Conservation (phyloP, 1,140 invertebrate genomes). For the Parasteatoda tepidariorum region DNA sequence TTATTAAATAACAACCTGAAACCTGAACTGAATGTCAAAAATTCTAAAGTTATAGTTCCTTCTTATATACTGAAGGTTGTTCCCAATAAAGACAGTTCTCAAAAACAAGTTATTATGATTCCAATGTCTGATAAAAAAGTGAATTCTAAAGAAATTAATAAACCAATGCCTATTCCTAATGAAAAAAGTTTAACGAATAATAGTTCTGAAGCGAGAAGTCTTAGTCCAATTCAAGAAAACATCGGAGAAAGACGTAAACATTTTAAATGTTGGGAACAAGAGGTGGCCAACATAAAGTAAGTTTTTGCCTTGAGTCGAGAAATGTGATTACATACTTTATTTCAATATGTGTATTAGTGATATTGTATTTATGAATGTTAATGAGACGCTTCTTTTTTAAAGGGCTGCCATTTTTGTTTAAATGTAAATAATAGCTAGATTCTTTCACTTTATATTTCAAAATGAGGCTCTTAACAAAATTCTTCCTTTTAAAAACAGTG, state of each 20-base stretch:
- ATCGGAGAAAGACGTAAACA: neutral
- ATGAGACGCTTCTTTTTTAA: too few relatives aligned
- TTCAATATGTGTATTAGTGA: too few relatives aligned
- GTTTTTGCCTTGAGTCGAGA: neutral
- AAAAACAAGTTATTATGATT: conserved; percentile 25
- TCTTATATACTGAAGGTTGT: conserved; percentile 51
- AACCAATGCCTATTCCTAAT: neutral
- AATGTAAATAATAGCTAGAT: too few relatives aligned
- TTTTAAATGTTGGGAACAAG: neutral
- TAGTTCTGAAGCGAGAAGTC: neutral
- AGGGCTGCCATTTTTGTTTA: too few relatives aligned
- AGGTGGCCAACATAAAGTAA: conserved; percentile 26
- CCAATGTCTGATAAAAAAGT: conserved; percentile 16
- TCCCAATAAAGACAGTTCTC: conserved; percentile 7
- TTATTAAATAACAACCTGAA: neutral
- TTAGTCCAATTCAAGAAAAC: too few relatives aligned
- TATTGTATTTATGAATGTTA: too few relatives aligned
- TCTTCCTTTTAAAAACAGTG: too few relatives aligned
- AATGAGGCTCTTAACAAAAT: too few relatives aligned
- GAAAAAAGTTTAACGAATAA: neutral
- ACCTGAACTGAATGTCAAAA: neutral
- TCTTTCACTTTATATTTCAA: too few relatives aligned
- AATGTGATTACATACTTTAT: too few relatives aligned
- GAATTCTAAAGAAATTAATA: neutral
- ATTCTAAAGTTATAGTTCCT: neutral